Percentiles rank a stretch among this genome's conserved stretches.
Conservation (phyloP, 2,888 invertebrate species). For the Seira musarum region DNA sequence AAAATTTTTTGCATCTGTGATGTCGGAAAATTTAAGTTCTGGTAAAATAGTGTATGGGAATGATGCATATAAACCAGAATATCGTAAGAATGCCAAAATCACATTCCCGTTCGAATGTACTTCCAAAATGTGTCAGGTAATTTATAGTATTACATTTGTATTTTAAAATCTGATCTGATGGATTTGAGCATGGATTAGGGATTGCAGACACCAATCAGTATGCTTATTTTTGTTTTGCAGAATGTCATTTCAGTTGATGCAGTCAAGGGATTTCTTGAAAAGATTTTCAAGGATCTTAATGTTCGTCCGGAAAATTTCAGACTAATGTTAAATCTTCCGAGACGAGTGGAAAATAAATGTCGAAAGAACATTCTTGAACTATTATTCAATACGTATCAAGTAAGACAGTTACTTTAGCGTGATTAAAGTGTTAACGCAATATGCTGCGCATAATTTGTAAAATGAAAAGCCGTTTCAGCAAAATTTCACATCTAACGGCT, state of each 20-base stretch:
- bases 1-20: constrained; percentile 76
- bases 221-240: constrained; percentile 66
- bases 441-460: not conserved
- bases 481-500: too few species aligned
- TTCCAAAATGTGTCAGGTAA: constrained; percentile 69
- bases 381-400: constrained; percentile 72
- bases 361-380: constrained; percentile 73
- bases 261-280: constrained; percentile 73
- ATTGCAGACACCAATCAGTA: too few species aligned
- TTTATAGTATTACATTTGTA: not conserved
- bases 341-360: constrained; percentile 72
- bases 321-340: constrained; percentile 73
- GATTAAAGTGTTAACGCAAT: not conserved
- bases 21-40: constrained; percentile 72
- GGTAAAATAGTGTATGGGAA: constrained; percentile 72
- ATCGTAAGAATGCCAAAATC: constrained; percentile 68
- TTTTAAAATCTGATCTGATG: too few species aligned
- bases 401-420: constrained; percentile 33
- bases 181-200: too few species aligned
- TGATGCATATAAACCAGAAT: constrained; percentile 73
- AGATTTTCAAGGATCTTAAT: constrained; percentile 74
- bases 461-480: too few species aligned
- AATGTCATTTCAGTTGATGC: constrained; percentile 73
- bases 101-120: constrained; percentile 68
- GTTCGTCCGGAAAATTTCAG: constrained; percentile 74